Percentiles rank a stretch among this genome's conserved stretches.
Conservation (phyloP, 2,797 vertebrate genomes). For the Calcarius lapponicus region DNA sequence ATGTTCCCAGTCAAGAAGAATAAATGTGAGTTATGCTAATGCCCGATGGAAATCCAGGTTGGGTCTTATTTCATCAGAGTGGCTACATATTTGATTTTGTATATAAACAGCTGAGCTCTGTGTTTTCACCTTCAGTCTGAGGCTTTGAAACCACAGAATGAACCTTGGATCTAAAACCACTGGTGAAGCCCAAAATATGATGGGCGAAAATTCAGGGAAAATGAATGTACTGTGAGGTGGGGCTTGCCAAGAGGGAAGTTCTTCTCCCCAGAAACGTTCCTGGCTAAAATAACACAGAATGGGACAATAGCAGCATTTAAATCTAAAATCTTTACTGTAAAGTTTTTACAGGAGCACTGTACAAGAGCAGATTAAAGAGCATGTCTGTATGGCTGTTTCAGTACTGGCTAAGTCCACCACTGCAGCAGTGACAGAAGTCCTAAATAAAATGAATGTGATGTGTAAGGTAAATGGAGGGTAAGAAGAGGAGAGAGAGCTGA, state of each 20-base stretch:
- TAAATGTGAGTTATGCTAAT: constrained; percentile 22
- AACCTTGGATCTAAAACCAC: constrained; percentile 18
- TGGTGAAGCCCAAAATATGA: constrained; percentile 9
- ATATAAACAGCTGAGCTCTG: constrained; percentile 17
- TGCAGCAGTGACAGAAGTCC: neutral
- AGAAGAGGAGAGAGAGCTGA: neutral
- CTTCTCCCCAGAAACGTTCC: neutral
- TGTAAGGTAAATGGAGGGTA: neutral
- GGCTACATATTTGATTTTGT: constrained; percentile 34
- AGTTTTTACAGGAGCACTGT: neutral
- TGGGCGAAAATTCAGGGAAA: neutral
- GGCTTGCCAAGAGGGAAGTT: constrained; percentile 11
- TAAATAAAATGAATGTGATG: neutral
- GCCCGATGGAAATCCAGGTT: neutral
- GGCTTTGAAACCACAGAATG: constrained; percentile 30
- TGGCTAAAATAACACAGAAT: constrained; percentile 2
- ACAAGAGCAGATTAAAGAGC: neutral
- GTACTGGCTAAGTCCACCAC: neutral
- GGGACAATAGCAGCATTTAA: constrained; percentile 21
- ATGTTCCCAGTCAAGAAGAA: constrained; percentile 5
- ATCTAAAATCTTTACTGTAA: neutral
- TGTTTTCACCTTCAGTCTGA: constrained; percentile 35
- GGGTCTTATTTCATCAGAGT: constrained; percentile 34
- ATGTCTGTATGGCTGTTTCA: neutral
- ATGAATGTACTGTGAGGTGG: constrained; percentile 8